A percentile compares a stretch with the other conserved stretches of the same genome.
phyloP scores from a whole-genome alignment of 2,113 vertebrate genomes.

The Callipepla squamata region DNA sequence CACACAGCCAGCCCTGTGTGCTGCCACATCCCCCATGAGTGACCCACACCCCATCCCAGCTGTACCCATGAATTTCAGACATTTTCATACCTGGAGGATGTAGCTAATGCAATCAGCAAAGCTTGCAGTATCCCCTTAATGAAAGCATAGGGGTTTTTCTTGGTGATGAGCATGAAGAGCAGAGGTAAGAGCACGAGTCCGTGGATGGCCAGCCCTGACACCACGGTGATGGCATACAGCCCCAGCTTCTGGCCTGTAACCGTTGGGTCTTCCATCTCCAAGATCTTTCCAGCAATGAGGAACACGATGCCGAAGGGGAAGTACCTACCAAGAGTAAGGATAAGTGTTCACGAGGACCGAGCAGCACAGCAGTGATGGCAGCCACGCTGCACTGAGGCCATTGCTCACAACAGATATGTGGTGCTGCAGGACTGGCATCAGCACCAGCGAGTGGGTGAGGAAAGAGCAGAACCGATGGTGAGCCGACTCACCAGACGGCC shows the following conservation, averaged over 20 bases:
- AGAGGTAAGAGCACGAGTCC: constrained; percentile 83
- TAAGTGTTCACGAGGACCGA: background rate
- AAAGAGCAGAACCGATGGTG: background rate
- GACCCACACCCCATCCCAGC: background rate
- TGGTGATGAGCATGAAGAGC: constrained; percentile 83
- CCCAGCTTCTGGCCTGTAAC: constrained; percentile 85
- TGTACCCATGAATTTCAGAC: fast-evolving
- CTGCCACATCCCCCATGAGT: fast-evolving
- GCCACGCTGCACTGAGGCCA: fast-evolving
- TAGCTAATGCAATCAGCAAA: constrained; percentile 89
- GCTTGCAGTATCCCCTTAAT: constrained; percentile 89
- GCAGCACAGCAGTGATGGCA: fast-evolving
- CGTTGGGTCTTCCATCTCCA: constrained; percentile 88
- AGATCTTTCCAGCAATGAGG: constrained; percentile 88
- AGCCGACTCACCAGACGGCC: constrained; percentile 82
- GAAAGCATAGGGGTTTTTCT: constrained; percentile 85
- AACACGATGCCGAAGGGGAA: constrained; percentile 92
- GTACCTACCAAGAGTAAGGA: constrained; percentile 77
- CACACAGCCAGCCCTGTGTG: fast-evolving
- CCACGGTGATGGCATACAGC: constrained; percentile 86
- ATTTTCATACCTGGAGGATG: constrained; percentile 84
- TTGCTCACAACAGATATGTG: background rate
- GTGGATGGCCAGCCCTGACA: constrained; percentile 83
- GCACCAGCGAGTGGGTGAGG: background rate
- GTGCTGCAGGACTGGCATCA: fast-evolving